These are phyloP conservation scores for Cairina moschata DNA, from an alignment of 2,113 vertebrate species.

Conservation along the genomic window DNA sequence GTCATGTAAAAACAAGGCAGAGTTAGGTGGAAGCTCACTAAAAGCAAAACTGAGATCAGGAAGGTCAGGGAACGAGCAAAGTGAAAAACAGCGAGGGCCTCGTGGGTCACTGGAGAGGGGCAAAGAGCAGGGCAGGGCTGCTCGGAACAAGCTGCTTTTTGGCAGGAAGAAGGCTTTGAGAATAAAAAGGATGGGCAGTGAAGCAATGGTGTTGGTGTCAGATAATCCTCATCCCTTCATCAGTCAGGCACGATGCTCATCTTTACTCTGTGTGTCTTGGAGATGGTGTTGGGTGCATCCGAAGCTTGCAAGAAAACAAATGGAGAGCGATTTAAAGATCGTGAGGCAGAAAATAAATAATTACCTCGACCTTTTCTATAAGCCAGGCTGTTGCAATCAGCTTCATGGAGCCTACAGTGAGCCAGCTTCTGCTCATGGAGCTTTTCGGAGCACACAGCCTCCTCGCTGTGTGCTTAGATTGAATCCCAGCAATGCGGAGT, in stretches of 20 bases:
- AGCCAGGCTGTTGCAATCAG: background rate
- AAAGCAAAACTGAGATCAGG: background rate
- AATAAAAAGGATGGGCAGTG: background rate
- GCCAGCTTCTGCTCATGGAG: background rate
- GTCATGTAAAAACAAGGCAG: background rate
- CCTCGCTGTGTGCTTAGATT: background rate
- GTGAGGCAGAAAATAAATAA: background rate
- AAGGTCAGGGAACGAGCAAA: background rate
- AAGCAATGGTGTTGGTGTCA: background rate
- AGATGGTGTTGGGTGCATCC: background rate
- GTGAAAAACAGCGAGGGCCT: fast-evolving
- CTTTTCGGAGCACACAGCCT: background rate
- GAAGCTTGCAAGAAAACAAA: background rate
- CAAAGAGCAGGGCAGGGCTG: background rate
- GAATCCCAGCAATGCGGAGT: background rate
- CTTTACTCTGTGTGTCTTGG: fast-evolving
- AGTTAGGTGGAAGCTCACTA: background rate
- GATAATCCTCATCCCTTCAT: background rate
- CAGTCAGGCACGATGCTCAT: background rate
- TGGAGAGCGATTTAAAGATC: background rate
- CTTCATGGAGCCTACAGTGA: background rate
- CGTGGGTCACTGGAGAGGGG: background rate
- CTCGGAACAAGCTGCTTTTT: background rate
- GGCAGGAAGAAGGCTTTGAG: background rate
- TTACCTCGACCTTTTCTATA: background rate